Base-by-base conservation (phyloP, 1,140 invertebrate species). In the Eriosoma lanigerum region DNA sequence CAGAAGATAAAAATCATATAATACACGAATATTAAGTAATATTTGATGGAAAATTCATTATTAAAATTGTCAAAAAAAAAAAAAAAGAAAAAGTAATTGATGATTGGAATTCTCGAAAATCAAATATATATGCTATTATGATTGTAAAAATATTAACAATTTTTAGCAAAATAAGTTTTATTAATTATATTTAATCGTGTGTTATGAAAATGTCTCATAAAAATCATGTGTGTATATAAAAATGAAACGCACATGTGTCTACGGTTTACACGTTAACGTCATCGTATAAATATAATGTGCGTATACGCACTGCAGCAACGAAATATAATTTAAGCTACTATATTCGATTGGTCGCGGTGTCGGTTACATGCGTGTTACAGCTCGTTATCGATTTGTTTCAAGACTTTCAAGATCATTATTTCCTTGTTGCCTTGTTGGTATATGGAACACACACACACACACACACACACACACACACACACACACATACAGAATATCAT, bases 361-460 rank as follows among this genome's bases (percentile, higher is more conserved):
- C 48, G 66, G 66, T 70, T 70, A 70, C 66, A 70, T 50, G 66
- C 66, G 46, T 70, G 66, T 70, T 70, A 70, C 66, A 70, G 66
- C 66, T 70, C 66, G 66, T 70, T 70, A 70, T 70, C 66, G 66
- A 70, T 70, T 70, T 70, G 66, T 70, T 70, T 50, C 66, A 70
- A 50, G 44, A 70, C 66, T 70, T 50, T 70, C 66, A 50, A 70
- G 44, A 70, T 70, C 66, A 70, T 70, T 70, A 70, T 70, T 70
- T 70, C 66, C 66, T 50, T 50, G 66, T 68, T 64, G 62, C 29
- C 29, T 26, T 15, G 58, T 29, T 2, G 6, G 8, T 26, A 50
- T 50, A 50, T 50, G 48, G 44, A 70, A 68, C 64, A n/a, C 66
- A 38, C 64, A 10, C 24, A 60, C 24, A 15, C 24, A 68, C 66